phyloP scores from a whole-genome alignment of 2,888 invertebrate species.

The Erpobdella octoculata region DNA sequence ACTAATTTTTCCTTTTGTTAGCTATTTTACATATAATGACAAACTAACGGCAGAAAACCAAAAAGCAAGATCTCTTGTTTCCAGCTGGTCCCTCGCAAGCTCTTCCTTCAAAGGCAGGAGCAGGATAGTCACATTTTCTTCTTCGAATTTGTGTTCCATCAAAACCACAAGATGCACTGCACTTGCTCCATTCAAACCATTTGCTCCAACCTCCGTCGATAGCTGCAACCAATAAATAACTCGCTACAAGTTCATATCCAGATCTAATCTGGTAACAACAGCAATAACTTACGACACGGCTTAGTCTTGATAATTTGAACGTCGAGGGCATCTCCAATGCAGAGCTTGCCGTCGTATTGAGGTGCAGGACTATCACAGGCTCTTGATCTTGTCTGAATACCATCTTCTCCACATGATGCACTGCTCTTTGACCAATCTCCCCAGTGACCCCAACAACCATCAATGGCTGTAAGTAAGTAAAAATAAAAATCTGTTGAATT shows the following conservation, averaged over 20 bases:
- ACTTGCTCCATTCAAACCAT: slow-evolving; percentile 35
- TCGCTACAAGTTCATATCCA: not conserved
- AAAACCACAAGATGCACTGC: slow-evolving; percentile 36
- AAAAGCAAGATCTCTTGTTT: slow-evolving; percentile 24
- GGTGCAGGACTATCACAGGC: slow-evolving; percentile 32
- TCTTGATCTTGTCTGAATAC: slow-evolving; percentile 26
- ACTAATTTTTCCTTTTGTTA: not conserved
- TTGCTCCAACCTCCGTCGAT: slow-evolving; percentile 33
- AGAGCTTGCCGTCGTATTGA: slow-evolving; percentile 28
- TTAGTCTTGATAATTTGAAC: slow-evolving; percentile 17
- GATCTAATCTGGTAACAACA: not conserved
- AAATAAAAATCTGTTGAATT: too few relatives aligned
- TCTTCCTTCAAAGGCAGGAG: slow-evolving; percentile 29
- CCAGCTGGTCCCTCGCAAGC: slow-evolving; percentile 28
- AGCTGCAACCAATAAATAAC: slow-evolving; percentile 5
- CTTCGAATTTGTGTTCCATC: slow-evolving; percentile 23
- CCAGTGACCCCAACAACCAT: slow-evolving; percentile 33
- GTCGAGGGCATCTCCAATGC: slow-evolving; percentile 30
- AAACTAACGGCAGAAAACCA: slow-evolving; percentile 29
- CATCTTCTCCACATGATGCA: slow-evolving; percentile 31
- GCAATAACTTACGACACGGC: slow-evolving; percentile 24
- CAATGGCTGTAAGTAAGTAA: too few relatives aligned
- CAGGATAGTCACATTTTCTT: slow-evolving; percentile 30
- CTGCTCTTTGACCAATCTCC: slow-evolving; percentile 30
- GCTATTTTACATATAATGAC: not conserved